Evolutionary conservation across 2,797 vertebrate genomes (phyloP).

Genomic region (Diplodus sargus): DNA sequence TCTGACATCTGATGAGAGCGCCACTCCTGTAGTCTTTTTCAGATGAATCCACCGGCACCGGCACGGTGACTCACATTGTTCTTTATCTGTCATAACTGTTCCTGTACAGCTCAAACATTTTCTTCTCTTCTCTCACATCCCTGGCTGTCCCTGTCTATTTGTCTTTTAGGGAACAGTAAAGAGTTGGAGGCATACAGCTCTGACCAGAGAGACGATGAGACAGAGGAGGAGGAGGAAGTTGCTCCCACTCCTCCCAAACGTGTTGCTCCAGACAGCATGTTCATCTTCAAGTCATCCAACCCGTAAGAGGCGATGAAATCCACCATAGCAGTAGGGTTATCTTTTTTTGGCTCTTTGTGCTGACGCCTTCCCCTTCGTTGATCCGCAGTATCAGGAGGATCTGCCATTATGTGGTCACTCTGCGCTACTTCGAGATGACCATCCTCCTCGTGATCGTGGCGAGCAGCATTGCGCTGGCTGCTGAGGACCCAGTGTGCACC

Average conservation of each 20-base stretch:
- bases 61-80: slow-evolving; percentile 54
- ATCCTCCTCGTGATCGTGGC: slow-evolving; percentile 98
- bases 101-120: slow-evolving; percentile 34
- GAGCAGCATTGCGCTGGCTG: slow-evolving; percentile 97
- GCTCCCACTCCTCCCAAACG: slow-evolving; percentile 85
- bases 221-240: slow-evolving; percentile 86
- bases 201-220: slow-evolving; percentile 78
- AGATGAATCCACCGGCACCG: slow-evolving; percentile 19
- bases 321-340: too few species aligned
- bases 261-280: slow-evolving; percentile 96
- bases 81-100: slow-evolving; percentile 46
- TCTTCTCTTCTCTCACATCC: slow-evolving; percentile 20
- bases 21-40: slow-evolving; percentile 27
- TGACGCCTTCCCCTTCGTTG: not conserved
- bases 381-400: slow-evolving; percentile 90
- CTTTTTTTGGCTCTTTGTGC: not conserved
- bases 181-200: slow-evolving; percentile 89
- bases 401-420: slow-evolving; percentile 96
- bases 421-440: slow-evolving; percentile 99
- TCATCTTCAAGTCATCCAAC: slow-evolving; percentile 98
- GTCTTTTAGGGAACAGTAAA: slow-evolving; percentile 87
- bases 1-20: slow-evolving; percentile 53
- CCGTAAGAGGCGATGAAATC: slow-evolving; percentile 87
- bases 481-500: slow-evolving; percentile 95
- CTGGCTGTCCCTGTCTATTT: slow-evolving; percentile 19